Conservation (phyloP, 2,113 vertebrate genomes). For the Geococcyx californianus region DNA sequence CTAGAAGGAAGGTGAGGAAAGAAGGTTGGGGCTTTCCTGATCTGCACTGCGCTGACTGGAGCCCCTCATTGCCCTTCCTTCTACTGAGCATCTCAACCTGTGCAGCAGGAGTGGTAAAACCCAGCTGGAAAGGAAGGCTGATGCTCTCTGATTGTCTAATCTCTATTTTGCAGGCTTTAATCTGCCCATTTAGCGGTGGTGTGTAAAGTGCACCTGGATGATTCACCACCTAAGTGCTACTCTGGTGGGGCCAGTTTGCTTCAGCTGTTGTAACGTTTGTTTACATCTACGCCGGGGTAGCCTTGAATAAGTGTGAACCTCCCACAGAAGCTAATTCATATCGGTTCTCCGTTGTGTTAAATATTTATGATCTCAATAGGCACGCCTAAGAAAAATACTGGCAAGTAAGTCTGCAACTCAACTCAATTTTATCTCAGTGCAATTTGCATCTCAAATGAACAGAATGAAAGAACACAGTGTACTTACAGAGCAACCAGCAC, state of each 20-base stretch:
- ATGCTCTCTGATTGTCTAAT: not conserved
- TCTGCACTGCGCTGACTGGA: fast-evolving
- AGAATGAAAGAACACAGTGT: not conserved
- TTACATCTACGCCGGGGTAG: not conserved
- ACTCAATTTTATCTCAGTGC: not conserved
- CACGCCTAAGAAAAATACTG: conserved; percentile 48
- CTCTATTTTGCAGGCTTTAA: not conserved
- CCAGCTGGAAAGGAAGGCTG: not conserved
- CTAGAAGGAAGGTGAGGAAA: not conserved
- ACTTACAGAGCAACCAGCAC: not conserved
- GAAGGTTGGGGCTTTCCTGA: not conserved
- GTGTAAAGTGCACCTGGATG: not conserved
- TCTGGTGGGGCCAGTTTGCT: conserved; percentile 6
- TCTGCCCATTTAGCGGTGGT: not conserved
- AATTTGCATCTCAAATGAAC: not conserved
- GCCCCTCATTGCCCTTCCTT: not conserved
- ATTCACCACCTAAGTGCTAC: not conserved
- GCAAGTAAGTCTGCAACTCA: not conserved
- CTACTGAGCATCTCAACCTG: fast-evolving
- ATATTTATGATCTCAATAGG: conserved; percentile 20
- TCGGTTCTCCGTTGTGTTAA: conserved; percentile 29
- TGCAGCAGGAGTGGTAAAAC: not conserved
- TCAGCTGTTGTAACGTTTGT: not conserved
- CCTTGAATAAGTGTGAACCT: not conserved
- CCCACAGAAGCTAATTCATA: conserved; percentile 27